Evolutionary conservation across 2,888 invertebrate species (phyloP).

Genomic region (Eupithecia pulchellata): DNA sequence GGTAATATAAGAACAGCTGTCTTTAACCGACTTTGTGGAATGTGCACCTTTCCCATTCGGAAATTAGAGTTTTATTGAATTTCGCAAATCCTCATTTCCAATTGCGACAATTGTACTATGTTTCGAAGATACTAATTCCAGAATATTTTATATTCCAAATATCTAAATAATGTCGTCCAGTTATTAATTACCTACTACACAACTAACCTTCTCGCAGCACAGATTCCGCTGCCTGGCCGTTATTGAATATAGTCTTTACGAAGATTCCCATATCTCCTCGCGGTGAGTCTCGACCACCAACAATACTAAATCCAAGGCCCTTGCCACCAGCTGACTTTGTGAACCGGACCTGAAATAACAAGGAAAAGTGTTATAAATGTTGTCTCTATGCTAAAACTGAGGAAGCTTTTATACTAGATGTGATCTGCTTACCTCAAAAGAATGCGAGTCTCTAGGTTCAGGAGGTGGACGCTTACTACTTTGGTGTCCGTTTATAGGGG

Average conservation of each 20-base stretch:
- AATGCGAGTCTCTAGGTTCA: constrained; percentile 75
- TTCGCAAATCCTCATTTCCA: background rate
- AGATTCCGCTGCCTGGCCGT: constrained; percentile 93
- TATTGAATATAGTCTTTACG: constrained; percentile 93
- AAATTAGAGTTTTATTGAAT: constrained; percentile 18
- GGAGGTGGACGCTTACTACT: constrained; percentile 70
- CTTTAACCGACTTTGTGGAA: constrained; percentile 59
- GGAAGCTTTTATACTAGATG: background rate
- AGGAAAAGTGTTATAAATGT: background rate
- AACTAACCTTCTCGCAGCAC: constrained; percentile 91
- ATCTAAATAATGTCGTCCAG: background rate
- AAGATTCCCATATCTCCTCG: constrained; percentile 95
- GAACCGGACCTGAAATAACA: constrained; percentile 84
- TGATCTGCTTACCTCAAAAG: constrained; percentile 69
- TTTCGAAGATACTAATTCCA: constrained; percentile 4
- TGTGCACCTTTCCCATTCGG: constrained; percentile 51
- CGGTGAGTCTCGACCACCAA: constrained; percentile 94
- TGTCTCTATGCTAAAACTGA: background rate
- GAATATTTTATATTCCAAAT: background rate
- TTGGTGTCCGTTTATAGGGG: constrained; percentile 57
- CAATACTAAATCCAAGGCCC: constrained; percentile 95
- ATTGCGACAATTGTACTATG: background rate
- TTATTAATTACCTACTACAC: background rate
- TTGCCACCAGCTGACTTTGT: constrained; percentile 93
- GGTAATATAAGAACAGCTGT: constrained; percentile 58